These are phyloP conservation scores for Cyclopterus lumpus DNA, from an alignment of 2,797 vertebrate genomes.

Conservation along the genomic window DNA sequence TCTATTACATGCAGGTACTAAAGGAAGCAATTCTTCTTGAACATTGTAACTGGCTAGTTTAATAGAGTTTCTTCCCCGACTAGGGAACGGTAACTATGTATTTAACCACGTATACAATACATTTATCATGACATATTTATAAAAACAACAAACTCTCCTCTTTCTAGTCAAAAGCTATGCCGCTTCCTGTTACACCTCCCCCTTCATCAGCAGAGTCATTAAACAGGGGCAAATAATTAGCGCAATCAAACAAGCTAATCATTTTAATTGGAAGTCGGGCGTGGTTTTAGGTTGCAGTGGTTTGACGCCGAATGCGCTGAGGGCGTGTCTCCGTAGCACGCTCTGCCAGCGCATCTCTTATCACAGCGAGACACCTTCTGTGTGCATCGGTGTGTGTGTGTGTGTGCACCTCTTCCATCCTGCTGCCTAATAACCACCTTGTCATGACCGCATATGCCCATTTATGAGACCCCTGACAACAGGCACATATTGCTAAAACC, in stretches of 20 bases:
- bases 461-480: constrained; percentile 20
- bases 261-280: constrained; percentile 47
- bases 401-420: constrained; percentile 29
- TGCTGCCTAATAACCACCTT: constrained; percentile 40
- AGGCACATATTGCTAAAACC: constrained; percentile 11
- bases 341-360: constrained; percentile 45
- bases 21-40: constrained; percentile 34
- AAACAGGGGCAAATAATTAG: constrained; percentile 55
- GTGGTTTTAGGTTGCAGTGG: constrained; percentile 43
- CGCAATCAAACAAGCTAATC: constrained; percentile 41
- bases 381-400: constrained; percentile 11
- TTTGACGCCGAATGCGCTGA: constrained; percentile 27
- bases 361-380: constrained; percentile 57
- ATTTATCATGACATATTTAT: neutral
- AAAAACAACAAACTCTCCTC: neutral
- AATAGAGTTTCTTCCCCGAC: neutral
- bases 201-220: constrained; percentile 37
- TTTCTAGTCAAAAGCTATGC: constrained; percentile 21
- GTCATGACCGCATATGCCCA: constrained; percentile 48
- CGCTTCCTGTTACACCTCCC: constrained; percentile 29
- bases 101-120: constrained; percentile 19
- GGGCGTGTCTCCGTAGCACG: constrained; percentile 20
- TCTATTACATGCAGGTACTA: constrained; percentile 60
- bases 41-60: constrained; percentile 36
- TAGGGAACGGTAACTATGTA: constrained; percentile 28